phyloP scores from a whole-genome alignment of 2,113 vertebrate genomes.

The Ciconia maguari region DNA sequence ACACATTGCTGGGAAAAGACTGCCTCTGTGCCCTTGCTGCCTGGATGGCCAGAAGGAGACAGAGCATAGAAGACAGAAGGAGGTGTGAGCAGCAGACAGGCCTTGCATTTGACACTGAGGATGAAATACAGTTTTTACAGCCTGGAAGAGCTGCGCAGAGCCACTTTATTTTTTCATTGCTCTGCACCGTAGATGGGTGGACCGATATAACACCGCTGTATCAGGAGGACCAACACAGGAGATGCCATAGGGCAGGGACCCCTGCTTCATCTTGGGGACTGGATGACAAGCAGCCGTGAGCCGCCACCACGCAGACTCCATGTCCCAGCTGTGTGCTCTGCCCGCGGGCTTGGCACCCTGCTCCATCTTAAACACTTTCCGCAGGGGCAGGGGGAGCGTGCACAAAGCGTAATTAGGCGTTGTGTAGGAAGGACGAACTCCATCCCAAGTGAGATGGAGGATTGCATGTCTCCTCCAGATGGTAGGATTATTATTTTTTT shows the following conservation, averaged over 20 bases:
- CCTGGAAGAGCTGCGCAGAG: neutral
- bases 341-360: neutral
- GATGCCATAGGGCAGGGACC: neutral
- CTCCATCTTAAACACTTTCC: neutral
- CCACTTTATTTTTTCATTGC: neutral
- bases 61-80: too few relatives aligned
- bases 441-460: constrained; percentile 5
- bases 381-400: neutral
- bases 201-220: rapidly evolving
- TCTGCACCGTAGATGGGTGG: neutral
- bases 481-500: neutral
- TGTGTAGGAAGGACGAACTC: neutral
- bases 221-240: rapidly evolving
- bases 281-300: neutral
- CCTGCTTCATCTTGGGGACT: neutral
- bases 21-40: neutral
- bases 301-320: neutral
- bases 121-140: neutral
- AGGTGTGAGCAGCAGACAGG: neutral
- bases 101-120: neutral
- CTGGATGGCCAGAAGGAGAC: neutral
- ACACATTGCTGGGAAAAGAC: neutral
- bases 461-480: constrained; percentile 14
- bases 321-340: neutral
- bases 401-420: neutral